phyloP scores from a whole-genome alignment of 2,888 invertebrate genomes.

The Eumacrocentrus americanus region DNA sequence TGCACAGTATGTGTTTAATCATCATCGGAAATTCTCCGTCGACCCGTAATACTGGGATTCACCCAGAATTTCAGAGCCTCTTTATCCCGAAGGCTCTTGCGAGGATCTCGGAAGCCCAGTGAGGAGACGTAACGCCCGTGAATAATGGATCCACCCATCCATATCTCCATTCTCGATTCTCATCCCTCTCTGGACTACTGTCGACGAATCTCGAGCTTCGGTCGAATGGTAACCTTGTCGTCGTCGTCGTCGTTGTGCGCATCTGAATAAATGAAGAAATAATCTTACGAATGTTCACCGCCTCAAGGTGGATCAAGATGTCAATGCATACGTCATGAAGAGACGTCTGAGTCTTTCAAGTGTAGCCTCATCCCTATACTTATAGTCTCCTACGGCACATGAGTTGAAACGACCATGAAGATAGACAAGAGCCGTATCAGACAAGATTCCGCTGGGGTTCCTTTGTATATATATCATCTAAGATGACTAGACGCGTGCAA shows the following conservation, averaged over 20 bases:
- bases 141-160: constrained; percentile 22
- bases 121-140: constrained; percentile 21
- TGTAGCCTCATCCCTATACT: background rate
- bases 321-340: constrained; percentile 32
- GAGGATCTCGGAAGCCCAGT: constrained; percentile 6
- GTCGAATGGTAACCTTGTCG: background rate
- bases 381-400: background rate
- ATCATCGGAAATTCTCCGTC: constrained; percentile 16
- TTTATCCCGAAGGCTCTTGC: constrained; percentile 6
- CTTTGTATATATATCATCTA: too few relatives aligned
- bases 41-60: constrained; percentile 13
- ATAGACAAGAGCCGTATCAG: too few relatives aligned
- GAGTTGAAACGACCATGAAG: too few relatives aligned
- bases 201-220: background rate
- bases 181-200: constrained; percentile 3
- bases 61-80: constrained; percentile 7
- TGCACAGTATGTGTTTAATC: background rate
- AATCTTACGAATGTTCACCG: background rate
- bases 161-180: constrained; percentile 6
- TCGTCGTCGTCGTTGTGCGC: constrained; percentile 1
- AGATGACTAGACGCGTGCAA: too few relatives aligned
- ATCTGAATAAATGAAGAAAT: constrained; percentile 10
- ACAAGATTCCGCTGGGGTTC: too few relatives aligned
- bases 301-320: constrained; percentile 4
- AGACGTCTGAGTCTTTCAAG: constrained; percentile 11